Evolutionary conservation across 2,797 vertebrate genomes (phyloP).

Genomic region (Monodelphis domestica): DNA sequence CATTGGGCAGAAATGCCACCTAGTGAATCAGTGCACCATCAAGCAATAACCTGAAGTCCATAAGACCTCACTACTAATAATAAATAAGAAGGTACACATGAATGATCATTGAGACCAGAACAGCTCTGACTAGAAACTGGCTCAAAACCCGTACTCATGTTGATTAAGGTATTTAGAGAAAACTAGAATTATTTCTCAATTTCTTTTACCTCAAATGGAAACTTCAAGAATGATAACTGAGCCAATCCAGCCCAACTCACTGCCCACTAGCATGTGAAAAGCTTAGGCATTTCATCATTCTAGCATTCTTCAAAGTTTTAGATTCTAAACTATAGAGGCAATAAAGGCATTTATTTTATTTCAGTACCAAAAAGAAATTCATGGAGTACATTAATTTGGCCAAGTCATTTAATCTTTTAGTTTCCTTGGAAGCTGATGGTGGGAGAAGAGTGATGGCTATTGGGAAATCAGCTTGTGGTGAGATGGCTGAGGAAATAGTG

Average conservation of each 20-base stretch:
- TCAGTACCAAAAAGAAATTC: neutral
- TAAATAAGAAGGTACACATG: conserved; percentile 31
- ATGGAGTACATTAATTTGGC: neutral
- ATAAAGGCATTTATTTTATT: neutral
- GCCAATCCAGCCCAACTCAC: neutral
- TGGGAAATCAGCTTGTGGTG: neutral
- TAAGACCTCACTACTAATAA: conserved; percentile 22
- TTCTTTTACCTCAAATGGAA: neutral
- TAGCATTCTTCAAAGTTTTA: neutral
- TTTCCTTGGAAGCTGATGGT: neutral
- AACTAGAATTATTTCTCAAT: conserved; percentile 1
- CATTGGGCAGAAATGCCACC: conserved; percentile 20
- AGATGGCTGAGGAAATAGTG: neutral
- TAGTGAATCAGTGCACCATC: conserved; percentile 16
- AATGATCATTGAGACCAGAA: conserved; percentile 28
- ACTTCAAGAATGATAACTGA: neutral
- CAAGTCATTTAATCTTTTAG: neutral
- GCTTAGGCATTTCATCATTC: neutral
- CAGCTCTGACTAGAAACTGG: neutral
- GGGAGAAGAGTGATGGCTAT: neutral
- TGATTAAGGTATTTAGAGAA: conserved; percentile 40
- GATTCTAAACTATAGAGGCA: neutral
- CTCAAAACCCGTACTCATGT: conserved; percentile 37
- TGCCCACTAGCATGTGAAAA: neutral
- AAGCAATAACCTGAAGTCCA: conserved; percentile 19